Evolutionary conservation across 2,888 invertebrate genomes (phyloP).

Genomic region (Cyrtodaria siliqua): DNA sequence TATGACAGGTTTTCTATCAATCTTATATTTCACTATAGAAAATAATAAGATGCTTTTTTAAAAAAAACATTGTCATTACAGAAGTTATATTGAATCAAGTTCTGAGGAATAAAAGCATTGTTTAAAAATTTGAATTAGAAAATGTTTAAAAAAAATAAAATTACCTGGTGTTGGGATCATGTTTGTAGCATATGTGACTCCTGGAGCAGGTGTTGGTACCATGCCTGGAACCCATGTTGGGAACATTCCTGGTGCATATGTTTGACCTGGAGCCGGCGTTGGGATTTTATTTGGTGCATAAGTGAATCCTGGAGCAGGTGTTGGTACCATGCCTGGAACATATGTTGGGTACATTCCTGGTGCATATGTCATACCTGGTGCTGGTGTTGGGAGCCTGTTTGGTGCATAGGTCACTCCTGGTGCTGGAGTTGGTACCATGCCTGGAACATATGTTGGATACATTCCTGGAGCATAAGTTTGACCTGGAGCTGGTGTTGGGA

Average conservation of each 20-base stretch:
- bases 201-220: constrained; percentile 57
- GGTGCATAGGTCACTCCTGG: constrained; percentile 59
- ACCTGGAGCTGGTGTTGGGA: constrained; percentile 66
- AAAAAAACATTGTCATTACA: too few species aligned
- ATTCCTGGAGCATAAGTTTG: constrained; percentile 57
- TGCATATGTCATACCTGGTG: constrained; percentile 59
- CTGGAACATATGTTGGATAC: constrained; percentile 55
- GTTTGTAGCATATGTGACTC: constrained; percentile 47
- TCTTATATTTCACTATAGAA: too few species aligned
- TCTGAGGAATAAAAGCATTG: too few species aligned
- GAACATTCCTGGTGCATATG: constrained; percentile 48
- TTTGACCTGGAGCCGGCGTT: constrained; percentile 54
- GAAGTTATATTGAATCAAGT: too few species aligned
- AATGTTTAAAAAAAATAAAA: not conserved
- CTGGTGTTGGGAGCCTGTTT: constrained; percentile 59
- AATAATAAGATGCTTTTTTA: too few species aligned
- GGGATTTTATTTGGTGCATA: constrained; percentile 56
- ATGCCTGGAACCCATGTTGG: constrained; percentile 61
- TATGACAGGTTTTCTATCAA: too few species aligned
- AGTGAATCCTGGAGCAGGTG: constrained; percentile 61
- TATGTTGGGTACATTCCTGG: constrained; percentile 64
- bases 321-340: constrained; percentile 60
- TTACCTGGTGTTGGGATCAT: constrained; percentile 49
- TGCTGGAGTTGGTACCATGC: constrained; percentile 57
- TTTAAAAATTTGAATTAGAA: too few species aligned